These are phyloP conservation scores for Yasuhikotakia modesta DNA, from an alignment of 2,797 vertebrate species.

Conservation along the genomic window DNA sequence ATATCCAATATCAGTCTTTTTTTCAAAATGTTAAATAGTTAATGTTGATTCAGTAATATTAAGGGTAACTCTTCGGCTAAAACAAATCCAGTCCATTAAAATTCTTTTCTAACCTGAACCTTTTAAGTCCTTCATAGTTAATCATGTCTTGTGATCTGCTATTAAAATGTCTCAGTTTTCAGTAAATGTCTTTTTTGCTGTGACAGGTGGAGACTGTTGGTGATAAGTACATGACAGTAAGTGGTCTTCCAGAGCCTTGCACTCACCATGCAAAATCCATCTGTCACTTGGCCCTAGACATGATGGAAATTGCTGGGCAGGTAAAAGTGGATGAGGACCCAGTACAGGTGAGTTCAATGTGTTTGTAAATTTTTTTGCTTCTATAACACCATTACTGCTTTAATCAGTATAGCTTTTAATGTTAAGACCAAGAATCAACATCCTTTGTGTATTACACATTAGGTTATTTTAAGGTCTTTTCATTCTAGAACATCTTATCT, in stretches of 20 bases:
- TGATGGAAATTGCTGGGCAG: conserved; percentile 98
- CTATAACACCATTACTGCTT: background rate
- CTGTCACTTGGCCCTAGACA: conserved; percentile 94
- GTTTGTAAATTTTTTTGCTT: background rate
- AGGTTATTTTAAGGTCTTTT: background rate
- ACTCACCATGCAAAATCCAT: conserved; percentile 96
- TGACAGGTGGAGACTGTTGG: conserved; percentile 96
- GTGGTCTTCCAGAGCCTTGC: conserved; percentile 95
- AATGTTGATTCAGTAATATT: background rate
- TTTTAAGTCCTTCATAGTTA: conserved; percentile 3
- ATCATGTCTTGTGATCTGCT: background rate
- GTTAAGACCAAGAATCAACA: background rate
- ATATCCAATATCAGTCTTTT: too few species aligned
- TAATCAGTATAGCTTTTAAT: too few species aligned
- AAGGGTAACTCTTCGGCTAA: background rate
- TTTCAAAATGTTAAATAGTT: too few species aligned
- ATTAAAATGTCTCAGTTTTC: conserved; percentile 2
- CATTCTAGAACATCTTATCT: conserved; percentile 27
- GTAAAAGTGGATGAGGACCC: conserved; percentile 95
- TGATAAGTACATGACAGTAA: conserved; percentile 99
- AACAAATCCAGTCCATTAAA: background rate
- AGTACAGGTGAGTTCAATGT: conserved; percentile 82
- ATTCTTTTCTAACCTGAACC: background rate
- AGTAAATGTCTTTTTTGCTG: background rate
- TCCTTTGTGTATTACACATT: background rate